A percentile compares a stretch with the other conserved stretches of the same genome.
Evolutionary conservation across 92 coral and sea anemone species (phyloP).

Genomic region (Umimayanthus kanabou): DNA sequence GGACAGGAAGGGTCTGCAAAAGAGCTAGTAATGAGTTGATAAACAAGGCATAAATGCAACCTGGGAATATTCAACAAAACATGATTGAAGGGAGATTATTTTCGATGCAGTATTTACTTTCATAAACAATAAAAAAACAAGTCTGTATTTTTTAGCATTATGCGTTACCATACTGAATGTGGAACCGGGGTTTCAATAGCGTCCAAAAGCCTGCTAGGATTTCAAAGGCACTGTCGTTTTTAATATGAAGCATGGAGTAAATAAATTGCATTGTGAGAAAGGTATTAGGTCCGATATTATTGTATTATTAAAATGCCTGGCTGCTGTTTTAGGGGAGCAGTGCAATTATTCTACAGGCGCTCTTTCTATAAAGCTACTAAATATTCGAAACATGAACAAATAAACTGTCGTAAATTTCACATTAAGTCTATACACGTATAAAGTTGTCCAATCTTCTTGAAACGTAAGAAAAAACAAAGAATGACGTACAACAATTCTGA

Average conservation of each 20-base stretch:
- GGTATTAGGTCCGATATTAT: background rate
- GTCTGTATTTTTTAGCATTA: too few species aligned
- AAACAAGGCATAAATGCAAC: too few species aligned
- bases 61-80: too few species aligned
- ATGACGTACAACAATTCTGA: background rate
- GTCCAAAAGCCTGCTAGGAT: too few species aligned
- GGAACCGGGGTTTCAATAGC: too few species aligned
- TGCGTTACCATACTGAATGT: too few species aligned
- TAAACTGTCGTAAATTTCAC: background rate
- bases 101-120: too few species aligned
- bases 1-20: slow-evolving; percentile 5
- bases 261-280: background rate
- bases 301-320: background rate
- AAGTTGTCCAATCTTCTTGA: background rate
- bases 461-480: background rate
- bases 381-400: too few species aligned
- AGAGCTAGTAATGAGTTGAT: background rate
- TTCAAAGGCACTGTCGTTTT: background rate
- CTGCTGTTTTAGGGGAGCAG: background rate
- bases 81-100: too few species aligned
- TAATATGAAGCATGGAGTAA: background rate
- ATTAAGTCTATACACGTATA: background rate
- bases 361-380: background rate
- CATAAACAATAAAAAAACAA: too few species aligned
- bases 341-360: too few species aligned